Evolutionary conservation across 2,113 vertebrate genomes (phyloP).

Genomic region (Jaculus jaculus): DNA sequence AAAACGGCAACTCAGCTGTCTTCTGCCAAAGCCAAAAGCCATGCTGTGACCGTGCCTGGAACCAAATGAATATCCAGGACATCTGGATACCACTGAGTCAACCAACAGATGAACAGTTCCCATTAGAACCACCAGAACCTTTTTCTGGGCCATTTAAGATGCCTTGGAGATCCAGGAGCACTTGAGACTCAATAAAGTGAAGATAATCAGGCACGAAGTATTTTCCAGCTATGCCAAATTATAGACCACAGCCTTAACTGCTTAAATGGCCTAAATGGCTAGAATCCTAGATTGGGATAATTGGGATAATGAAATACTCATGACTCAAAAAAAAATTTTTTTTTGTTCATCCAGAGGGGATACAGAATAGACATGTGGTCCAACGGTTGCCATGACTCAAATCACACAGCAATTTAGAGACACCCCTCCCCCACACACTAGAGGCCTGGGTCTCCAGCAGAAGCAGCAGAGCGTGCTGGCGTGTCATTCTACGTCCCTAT

Average conservation of each 20-base stretch:
- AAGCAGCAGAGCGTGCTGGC: neutral
- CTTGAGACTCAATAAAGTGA: neutral
- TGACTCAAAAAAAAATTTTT: neutral
- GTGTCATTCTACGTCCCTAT: neutral
- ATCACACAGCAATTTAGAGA: neutral
- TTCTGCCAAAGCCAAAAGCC: neutral
- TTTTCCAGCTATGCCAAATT: neutral
- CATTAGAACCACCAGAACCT: neutral
- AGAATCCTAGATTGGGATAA: neutral
- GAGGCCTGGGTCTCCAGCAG: neutral
- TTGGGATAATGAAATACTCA: neutral
- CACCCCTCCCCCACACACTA: neutral
- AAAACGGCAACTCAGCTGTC: neutral
- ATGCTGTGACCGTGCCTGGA: neutral
- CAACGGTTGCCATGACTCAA: neutral
- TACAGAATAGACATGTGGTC: neutral
- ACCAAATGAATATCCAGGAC: neutral
- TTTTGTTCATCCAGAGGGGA: neutral
- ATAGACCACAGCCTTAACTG: neutral
- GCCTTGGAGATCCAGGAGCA: neutral
- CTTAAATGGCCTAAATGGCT: neutral
- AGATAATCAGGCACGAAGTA: conserved; percentile 7
- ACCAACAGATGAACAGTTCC: neutral
- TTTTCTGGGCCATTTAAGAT: neutral
- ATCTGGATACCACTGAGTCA: neutral